Percentiles rank a stretch among this genome's conserved stretches.
phyloP scores from a whole-genome alignment of 2,797 vertebrate species.

The Sphenodon punctatus region DNA sequence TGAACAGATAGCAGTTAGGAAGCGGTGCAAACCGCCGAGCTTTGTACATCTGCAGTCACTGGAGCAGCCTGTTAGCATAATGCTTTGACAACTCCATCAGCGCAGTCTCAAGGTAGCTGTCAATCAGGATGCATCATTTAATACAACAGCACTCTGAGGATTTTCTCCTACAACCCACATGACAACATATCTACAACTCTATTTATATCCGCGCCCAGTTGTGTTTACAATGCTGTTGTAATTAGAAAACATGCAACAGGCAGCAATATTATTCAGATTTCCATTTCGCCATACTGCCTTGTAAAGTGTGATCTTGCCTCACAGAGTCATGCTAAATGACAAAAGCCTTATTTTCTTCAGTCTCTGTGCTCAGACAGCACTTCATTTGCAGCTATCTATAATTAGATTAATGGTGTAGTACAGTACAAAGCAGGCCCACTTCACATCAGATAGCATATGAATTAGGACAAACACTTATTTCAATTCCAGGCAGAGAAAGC shows the following conservation, averaged over 20 bases:
- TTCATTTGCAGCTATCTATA: constrained; percentile 94
- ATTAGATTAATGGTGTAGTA: constrained; percentile 96
- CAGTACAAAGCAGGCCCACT: constrained; percentile 88
- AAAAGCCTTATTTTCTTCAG: constrained; percentile 86
- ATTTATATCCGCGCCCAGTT: constrained; percentile 88
- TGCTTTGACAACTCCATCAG: constrained; percentile 98
- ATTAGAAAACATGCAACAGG: constrained; percentile 93
- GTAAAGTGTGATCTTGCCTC: constrained; percentile 84
- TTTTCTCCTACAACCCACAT: constrained; percentile 85
- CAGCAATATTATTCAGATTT: constrained; percentile 83
- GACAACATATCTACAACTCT: constrained; percentile 95
- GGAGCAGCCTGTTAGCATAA: constrained; percentile 83
- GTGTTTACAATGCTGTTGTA: constrained; percentile 86
- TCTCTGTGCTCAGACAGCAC: constrained; percentile 83
- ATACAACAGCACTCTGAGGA: constrained; percentile 89
- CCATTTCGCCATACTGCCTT: constrained; percentile 76
- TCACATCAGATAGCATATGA: constrained; percentile 90
- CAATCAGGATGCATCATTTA: constrained; percentile 97
- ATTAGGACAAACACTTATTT: constrained; percentile 93
- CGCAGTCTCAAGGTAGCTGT: constrained; percentile 98
- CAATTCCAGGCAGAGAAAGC: constrained; percentile 89
- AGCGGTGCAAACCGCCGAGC: constrained; percentile 69
- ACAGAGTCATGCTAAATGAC: constrained; percentile 82
- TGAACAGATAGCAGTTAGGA: constrained; percentile 40
- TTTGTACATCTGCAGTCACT: constrained; percentile 81